Percentiles rank a stretch among this genome's conserved stretches.
phyloP scores from a whole-genome alignment of 2,113 vertebrate genomes.

The Neotoma lepida region DNA sequence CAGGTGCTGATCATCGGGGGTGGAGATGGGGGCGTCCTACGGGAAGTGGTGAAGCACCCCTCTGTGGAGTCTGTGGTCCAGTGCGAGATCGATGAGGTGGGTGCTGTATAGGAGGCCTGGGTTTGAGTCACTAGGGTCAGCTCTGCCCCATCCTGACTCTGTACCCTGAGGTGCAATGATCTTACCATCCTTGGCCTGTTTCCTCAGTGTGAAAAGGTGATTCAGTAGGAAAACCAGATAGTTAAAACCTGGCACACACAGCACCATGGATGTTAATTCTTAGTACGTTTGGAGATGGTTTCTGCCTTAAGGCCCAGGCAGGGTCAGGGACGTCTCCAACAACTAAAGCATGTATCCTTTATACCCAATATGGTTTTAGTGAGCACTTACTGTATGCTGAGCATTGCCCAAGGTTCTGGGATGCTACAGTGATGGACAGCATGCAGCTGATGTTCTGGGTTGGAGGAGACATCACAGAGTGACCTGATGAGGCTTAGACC shows the following conservation, averaged over 20 bases:
- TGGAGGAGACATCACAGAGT: not conserved
- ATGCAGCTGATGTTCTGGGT: no score
- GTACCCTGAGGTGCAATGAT: no score
- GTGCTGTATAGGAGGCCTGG: not conserved
- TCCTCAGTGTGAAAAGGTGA: not conserved
- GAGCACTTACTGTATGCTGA: not conserved
- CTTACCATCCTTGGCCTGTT: not conserved
- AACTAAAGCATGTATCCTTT: not conserved
- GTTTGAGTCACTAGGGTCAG: not conserved
- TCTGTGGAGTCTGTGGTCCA: slow-evolving; percentile 95
- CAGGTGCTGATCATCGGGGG: slow-evolving; percentile 98
- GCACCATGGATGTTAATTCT: not conserved
- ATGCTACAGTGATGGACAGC: not conserved
- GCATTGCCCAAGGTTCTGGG: not conserved
- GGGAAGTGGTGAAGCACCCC: slow-evolving; percentile 96
- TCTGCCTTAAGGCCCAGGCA: not conserved
- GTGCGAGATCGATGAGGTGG: slow-evolving; percentile 98
- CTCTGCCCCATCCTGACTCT: not conserved
- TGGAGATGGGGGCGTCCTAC: slow-evolving; percentile 95
- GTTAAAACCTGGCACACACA: not conserved
- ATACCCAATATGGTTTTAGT: not conserved
- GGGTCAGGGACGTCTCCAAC: not conserved
- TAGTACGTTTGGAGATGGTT: not conserved
- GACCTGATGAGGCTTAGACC: not conserved
- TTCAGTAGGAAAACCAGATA: not conserved